phyloP scores from a whole-genome alignment of 2,888 invertebrate species.

The Sarcophaga carnaria region DNA sequence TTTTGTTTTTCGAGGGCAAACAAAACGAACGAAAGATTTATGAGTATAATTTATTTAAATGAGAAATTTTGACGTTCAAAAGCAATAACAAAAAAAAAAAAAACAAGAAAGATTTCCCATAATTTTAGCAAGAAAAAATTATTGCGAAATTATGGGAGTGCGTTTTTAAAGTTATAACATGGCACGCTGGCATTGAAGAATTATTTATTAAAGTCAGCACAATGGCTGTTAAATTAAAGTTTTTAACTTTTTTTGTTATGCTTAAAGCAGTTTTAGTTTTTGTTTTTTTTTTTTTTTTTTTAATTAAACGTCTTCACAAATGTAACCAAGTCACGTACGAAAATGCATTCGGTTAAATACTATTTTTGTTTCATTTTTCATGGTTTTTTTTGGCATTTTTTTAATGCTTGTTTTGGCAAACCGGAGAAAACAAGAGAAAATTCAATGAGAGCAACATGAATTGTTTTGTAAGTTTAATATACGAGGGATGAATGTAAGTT shows the following conservation, averaged over 20 bases:
- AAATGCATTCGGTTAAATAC: slow-evolving; percentile 32
- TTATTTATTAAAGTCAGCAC: background rate
- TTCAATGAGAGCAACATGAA: no score
- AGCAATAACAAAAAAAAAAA: background rate
- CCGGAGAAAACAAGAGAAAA: no score
- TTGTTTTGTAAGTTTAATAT: no score
- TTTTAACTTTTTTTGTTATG: background rate
- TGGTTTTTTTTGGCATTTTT: slow-evolving; percentile 10
- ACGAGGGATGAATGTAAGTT: no score
- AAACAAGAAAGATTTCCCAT: background rate
- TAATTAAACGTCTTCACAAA: slow-evolving; percentile 39
- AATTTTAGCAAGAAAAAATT: background rate
- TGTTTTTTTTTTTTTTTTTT: slow-evolving; percentile 9
- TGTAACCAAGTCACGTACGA: slow-evolving; percentile 54
- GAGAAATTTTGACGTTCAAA: slow-evolving; percentile 39
- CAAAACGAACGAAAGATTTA: slow-evolving; percentile 46
- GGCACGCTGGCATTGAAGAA: no score
- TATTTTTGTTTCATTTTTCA: background rate
- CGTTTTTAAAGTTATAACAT: background rate
- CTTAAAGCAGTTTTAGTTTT: background rate
- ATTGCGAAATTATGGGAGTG: background rate
- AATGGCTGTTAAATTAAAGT: background rate
- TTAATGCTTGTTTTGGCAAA: background rate
- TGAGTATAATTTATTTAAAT: slow-evolving; percentile 50
- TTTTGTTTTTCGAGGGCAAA: background rate